Percentiles rank a stretch among this genome's conserved stretches.
These are phyloP conservation scores for Sinodicranocentrus sp. DNA, from an alignment of 2,888 invertebrate genomes.

Conservation along the genomic window DNA sequence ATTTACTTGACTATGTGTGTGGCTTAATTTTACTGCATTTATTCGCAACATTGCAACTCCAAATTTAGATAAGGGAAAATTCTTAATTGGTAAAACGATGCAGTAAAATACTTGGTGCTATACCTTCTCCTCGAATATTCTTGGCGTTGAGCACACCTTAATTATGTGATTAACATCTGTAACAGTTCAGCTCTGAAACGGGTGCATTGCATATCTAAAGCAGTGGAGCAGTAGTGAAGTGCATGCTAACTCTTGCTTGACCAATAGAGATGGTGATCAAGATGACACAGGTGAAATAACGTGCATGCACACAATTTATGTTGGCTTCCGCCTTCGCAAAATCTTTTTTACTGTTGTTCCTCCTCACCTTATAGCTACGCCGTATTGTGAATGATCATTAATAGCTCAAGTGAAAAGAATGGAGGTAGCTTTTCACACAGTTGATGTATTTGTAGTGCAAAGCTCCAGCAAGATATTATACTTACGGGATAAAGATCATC, in stretches of 20 bases:
- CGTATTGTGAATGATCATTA: neutral
- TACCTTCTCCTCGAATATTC: too few species aligned
- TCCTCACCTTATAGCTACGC: neutral
- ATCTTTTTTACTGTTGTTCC: slow-evolving; percentile 17
- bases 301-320: neutral
- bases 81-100: slow-evolving; percentile 4
- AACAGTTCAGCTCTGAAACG: slow-evolving; percentile 34
- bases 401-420: slow-evolving; percentile 25
- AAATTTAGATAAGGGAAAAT: neutral
- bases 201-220: slow-evolving; percentile 16
- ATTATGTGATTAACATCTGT: slow-evolving; percentile 50
- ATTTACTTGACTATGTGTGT: too few species aligned
- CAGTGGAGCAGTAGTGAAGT: slow-evolving; percentile 40
- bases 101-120: neutral
- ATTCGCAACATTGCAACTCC: neutral
- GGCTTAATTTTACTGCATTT: too few species aligned
- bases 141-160: neutral
- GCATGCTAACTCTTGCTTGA: slow-evolving; percentile 15
- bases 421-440: slow-evolving; percentile 11
- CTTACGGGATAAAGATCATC: slow-evolving; percentile 29
- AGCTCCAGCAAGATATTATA: slow-evolving; percentile 27
- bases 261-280: neutral
- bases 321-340: slow-evolving; percentile 47
- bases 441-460: neutral
- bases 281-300: neutral